phyloP scores from a whole-genome alignment of 2,113 vertebrate species.

The Cromileptes altivelis region DNA sequence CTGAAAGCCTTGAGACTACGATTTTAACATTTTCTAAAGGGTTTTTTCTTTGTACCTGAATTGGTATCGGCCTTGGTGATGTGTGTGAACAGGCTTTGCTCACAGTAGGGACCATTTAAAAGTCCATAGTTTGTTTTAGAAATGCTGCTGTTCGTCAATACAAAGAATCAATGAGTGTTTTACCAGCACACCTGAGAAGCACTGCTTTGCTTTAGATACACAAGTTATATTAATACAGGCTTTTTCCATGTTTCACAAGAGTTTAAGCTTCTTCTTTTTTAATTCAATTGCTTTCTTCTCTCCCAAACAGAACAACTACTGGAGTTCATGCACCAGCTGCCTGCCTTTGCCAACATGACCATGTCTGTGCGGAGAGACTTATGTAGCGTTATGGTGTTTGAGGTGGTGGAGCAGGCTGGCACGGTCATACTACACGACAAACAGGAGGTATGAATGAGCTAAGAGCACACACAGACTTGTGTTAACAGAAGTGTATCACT shows the following conservation, averaged over 20 bases:
- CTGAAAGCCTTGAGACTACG: not conserved
- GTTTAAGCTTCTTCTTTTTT: not conserved
- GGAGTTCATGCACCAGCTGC: constrained; percentile 98
- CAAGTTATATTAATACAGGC: not conserved
- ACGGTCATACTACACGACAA: constrained; percentile 92
- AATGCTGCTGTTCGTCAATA: constrained; percentile 14
- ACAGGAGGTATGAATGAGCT: constrained; percentile 88
- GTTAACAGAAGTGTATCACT: not conserved
- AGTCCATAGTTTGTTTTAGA: not conserved
- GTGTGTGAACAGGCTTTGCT: not conserved
- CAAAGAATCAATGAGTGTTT: constrained; percentile 17
- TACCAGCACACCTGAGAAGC: constrained; percentile 1
- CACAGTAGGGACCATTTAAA: constrained; percentile 18
- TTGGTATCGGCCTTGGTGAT: not conserved
- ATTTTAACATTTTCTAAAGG: not conserved
- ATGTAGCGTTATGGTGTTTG: constrained; percentile 97
- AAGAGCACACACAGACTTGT: not conserved
- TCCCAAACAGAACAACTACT: constrained; percentile 90
- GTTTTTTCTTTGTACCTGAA: not conserved
- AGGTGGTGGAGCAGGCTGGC: constrained; percentile 94
- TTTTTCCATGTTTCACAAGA: not conserved
- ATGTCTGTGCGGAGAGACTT: constrained; percentile 97
- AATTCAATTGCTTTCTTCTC: not conserved
- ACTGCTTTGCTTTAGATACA: constrained; percentile 3
- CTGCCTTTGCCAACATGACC: constrained; percentile 98